Evolutionary conservation across 2,888 invertebrate species (phyloP).

Genomic region (Autographa pulchrina): DNA sequence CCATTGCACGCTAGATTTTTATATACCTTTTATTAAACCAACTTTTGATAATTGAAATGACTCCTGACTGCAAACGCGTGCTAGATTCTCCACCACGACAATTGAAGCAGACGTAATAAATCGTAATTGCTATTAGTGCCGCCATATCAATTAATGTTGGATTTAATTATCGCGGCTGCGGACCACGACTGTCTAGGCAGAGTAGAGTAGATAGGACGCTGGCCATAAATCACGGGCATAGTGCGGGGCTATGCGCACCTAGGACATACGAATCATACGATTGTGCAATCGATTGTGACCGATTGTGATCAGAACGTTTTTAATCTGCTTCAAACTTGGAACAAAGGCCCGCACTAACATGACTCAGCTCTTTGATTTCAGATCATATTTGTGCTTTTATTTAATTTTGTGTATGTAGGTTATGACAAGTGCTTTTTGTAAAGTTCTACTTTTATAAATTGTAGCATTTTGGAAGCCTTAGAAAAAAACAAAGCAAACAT

Average conservation of each 20-base stretch:
- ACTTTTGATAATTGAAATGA: slow-evolving; percentile 30
- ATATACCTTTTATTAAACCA: slow-evolving; percentile 15
- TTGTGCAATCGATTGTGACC: slow-evolving; percentile 81
- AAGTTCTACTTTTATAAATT: background rate
- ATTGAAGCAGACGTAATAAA: slow-evolving; percentile 67
- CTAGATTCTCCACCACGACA: slow-evolving; percentile 43
- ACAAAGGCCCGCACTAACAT: slow-evolving; percentile 50
- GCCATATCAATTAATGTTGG: slow-evolving; percentile 80
- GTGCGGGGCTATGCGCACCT: slow-evolving; percentile 47
- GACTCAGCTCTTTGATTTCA: slow-evolving; percentile 49
- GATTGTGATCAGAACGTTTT: slow-evolving; percentile 62
- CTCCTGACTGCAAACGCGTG: slow-evolving; percentile 21
- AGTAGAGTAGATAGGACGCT: slow-evolving; percentile 64
- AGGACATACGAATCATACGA: slow-evolving; percentile 69
- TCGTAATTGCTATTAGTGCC: slow-evolving; percentile 78
- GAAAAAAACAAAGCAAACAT: background rate
- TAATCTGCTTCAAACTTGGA: slow-evolving; percentile 56
- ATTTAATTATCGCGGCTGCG: slow-evolving; percentile 83
- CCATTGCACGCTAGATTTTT: slow-evolving; percentile 16
- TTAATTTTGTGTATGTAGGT: slow-evolving; percentile 27
- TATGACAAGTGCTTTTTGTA: slow-evolving; percentile 6
- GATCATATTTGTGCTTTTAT: slow-evolving; percentile 22
- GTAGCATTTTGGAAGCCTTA: background rate
- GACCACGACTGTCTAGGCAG: slow-evolving; percentile 72
- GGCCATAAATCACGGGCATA: slow-evolving; percentile 75